Conservation (phyloP, 53 echinoderm and acorn worm genomes). For the Patiria pectinifera region DNA sequence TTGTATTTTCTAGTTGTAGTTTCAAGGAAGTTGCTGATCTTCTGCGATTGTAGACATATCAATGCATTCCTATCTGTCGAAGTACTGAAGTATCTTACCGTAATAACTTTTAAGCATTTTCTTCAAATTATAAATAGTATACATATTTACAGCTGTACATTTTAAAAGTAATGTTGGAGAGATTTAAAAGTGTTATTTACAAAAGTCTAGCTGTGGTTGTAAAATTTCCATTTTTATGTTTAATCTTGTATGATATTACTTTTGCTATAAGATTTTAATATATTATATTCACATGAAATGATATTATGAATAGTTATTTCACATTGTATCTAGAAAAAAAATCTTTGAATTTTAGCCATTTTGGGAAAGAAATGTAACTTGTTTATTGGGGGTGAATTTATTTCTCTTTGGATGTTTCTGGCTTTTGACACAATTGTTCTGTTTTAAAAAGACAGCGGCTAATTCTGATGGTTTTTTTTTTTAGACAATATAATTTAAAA, state of each 20-base stretch:
- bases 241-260: not conserved
- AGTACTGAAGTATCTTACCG: not conserved
- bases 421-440: too few relatives aligned
- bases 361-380: too few relatives aligned
- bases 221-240: constrained; percentile 35
- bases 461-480: too few relatives aligned
- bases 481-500: too few relatives aligned
- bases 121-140: constrained; percentile 54
- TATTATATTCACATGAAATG: not conserved
- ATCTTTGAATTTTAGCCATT: too few relatives aligned
- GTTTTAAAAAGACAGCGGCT: too few relatives aligned
- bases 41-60: constrained; percentile 19
- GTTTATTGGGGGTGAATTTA: too few relatives aligned
- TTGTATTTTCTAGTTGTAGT: constrained; percentile 43
- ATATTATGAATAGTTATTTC: not conserved
- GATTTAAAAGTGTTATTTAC: constrained; percentile 1
- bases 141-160: constrained; percentile 56
- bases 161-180: constrained; percentile 12
- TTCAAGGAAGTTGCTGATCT: not conserved
- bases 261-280: not conserved
- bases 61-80: constrained; percentile 1
- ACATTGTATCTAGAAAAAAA: too few relatives aligned
- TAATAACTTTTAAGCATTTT: constrained; percentile 17
- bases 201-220: constrained; percentile 24
- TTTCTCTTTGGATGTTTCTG: too few relatives aligned